Conservation (phyloP, 2,888 invertebrate species). For the Agonopterix heracliana region DNA sequence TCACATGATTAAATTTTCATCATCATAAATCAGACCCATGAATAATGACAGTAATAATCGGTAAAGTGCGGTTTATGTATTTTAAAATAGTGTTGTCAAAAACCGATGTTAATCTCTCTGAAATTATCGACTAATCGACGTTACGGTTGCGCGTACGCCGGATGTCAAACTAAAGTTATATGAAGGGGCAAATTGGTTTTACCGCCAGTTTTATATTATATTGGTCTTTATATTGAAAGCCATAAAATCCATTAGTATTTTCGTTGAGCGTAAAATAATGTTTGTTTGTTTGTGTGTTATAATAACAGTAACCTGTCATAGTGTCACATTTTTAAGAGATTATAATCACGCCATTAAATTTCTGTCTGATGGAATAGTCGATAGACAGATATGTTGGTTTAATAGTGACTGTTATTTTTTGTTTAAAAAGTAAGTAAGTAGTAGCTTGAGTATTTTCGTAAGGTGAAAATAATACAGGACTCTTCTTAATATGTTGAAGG, state of each 20-base stretch:
- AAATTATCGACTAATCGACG: conserved; percentile 74
- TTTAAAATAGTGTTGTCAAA: conserved; percentile 58
- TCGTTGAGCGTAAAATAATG: conserved; percentile 6
- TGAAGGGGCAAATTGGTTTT: not conserved
- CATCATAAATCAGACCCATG: too few relatives aligned
- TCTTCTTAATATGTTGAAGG: too few relatives aligned
- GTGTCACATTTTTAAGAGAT: conserved; percentile 64
- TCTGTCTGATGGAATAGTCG: conserved; percentile 51
- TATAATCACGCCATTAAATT: conserved; percentile 59
- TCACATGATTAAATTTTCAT: too few relatives aligned
- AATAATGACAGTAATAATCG: too few relatives aligned
- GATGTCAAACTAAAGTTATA: conserved; percentile 53
- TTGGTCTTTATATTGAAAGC: too few relatives aligned
- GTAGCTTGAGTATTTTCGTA: too few relatives aligned
- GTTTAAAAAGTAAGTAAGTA: too few relatives aligned
- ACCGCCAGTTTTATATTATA: too few relatives aligned
- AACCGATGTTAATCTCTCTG: conserved; percentile 55
- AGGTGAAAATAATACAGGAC: too few relatives aligned
- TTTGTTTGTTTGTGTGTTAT: conserved; percentile 42
- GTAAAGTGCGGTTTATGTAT: conserved; percentile 6
- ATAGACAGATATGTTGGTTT: conserved; percentile 52
- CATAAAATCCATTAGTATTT: too few relatives aligned
- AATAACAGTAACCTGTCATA: conserved; percentile 70
- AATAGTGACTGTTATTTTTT: too few relatives aligned
- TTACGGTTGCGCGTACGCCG: conserved; percentile 65